These are phyloP conservation scores for Podilymbus podiceps DNA, from an alignment of 2,113 vertebrate species.

Conservation along the genomic window DNA sequence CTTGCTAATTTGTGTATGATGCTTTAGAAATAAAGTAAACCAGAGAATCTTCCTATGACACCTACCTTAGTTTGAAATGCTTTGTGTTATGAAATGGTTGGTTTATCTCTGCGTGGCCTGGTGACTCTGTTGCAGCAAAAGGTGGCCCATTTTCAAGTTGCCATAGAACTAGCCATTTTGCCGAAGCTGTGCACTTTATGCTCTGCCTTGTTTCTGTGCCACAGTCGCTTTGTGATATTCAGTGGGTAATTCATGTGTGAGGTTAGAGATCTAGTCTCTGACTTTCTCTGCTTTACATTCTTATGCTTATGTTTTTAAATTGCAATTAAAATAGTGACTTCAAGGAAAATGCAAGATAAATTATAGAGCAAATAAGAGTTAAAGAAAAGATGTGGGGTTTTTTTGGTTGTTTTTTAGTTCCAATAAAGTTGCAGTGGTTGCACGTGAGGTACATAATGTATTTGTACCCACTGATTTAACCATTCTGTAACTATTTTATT, in stretches of 20 bases:
- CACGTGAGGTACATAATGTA: fast-evolving
- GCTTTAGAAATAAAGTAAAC: background rate
- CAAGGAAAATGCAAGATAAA: background rate
- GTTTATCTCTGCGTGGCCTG: background rate
- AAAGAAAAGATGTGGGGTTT: background rate
- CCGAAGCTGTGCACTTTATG: background rate
- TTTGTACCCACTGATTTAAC: background rate
- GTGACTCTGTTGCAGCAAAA: background rate
- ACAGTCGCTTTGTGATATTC: background rate
- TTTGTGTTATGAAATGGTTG: fast-evolving
- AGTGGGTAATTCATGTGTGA: fast-evolving
- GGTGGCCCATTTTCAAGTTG: background rate
- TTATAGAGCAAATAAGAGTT: background rate
- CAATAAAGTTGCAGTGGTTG: background rate
- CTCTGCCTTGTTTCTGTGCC: background rate
- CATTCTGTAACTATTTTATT: background rate
- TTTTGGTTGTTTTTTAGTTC: background rate
- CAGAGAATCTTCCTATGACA: background rate
- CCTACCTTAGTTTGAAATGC: background rate
- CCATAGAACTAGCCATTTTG: fast-evolving
- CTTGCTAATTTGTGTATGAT: background rate
- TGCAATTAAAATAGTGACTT: too few relatives aligned
- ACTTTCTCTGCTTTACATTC: background rate
- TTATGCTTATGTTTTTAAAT: background rate
- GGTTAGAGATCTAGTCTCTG: background rate